These are phyloP conservation scores for Speoplatyrhinus poulsoni DNA, from an alignment of 2,113 vertebrate species.

Conservation along the genomic window DNA sequence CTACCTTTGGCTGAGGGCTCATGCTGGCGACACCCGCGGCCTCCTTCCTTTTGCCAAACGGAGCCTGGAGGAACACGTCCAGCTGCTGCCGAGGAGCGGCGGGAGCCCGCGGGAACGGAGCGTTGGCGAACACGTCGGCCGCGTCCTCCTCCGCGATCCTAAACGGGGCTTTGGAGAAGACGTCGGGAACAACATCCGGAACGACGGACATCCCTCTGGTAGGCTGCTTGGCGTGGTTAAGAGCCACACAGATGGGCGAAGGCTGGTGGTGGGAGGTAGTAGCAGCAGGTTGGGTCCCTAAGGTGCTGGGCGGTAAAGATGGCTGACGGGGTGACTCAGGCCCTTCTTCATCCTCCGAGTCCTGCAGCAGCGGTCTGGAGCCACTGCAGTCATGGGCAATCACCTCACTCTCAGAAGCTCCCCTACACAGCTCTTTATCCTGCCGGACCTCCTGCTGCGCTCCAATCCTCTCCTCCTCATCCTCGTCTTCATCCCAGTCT, in stretches of 20 bases:
- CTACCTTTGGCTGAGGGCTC: conserved; percentile 16
- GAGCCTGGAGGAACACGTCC: conserved; percentile 91
- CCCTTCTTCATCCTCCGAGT: conserved; percentile 90
- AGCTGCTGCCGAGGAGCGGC: conserved; percentile 65
- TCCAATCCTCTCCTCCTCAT: conserved; percentile 28
- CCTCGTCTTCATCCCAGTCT: conserved; percentile 70
- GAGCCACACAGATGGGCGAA: conserved; percentile 12
- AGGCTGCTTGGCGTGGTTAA: conserved; percentile 53
- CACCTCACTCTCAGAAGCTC: conserved; percentile 73
- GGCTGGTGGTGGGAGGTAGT: conserved; percentile 27
- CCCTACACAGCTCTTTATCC: conserved; percentile 37
- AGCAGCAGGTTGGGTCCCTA: conserved; percentile 24
- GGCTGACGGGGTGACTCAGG: conserved; percentile 15
- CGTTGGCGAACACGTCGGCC: conserved; percentile 88
- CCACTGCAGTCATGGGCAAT: conserved; percentile 86
- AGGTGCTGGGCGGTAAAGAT: neutral
- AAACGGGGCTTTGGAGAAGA: conserved; percentile 91
- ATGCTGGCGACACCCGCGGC: conserved; percentile 44
- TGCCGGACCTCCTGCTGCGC: conserved; percentile 74
- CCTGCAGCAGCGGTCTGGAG: conserved; percentile 89
- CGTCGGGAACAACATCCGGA: conserved; percentile 63
- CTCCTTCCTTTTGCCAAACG: conserved; percentile 88
- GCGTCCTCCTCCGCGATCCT: conserved; percentile 69
- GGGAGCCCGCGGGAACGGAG: conserved; percentile 81
- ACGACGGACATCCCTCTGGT: conserved; percentile 31